Evolutionary conservation across 2,888 invertebrate species (phyloP).

Genomic region (Mythimna impura): DNA sequence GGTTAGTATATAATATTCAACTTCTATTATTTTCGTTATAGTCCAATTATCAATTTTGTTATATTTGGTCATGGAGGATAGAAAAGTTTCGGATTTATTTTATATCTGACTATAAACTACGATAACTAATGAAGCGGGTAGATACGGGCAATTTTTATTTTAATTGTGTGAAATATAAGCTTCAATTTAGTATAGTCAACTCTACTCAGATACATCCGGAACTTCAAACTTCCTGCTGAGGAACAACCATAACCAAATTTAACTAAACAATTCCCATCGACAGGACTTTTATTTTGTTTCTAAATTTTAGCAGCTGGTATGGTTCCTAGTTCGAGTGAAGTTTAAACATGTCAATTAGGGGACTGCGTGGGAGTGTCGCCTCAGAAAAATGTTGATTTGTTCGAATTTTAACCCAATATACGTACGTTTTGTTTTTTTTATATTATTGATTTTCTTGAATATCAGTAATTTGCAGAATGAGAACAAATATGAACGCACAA

Average conservation of each 20-base stretch:
- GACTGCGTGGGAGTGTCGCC: constrained; percentile 89
- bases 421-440: constrained; percentile 70
- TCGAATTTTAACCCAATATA: constrained; percentile 70
- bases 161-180: constrained; percentile 50
- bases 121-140: constrained; percentile 46
- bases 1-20: constrained; percentile 86
- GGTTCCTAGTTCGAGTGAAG: constrained; percentile 91
- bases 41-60: constrained; percentile 77
- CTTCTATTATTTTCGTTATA: constrained; percentile 74
- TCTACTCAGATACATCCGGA: constrained; percentile 65
- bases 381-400: constrained; percentile 72
- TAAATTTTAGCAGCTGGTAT: constrained; percentile 90
- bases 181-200: constrained; percentile 61
- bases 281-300: constrained; percentile 84
- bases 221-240: constrained; percentile 67
- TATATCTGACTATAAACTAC: constrained; percentile 54
- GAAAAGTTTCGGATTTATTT: constrained; percentile 70
- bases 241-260: constrained; percentile 76
- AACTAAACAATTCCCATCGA: constrained; percentile 77
- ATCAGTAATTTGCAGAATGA: constrained; percentile 74
- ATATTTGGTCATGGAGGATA: constrained; percentile 77
- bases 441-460: constrained; percentile 67
- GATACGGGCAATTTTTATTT: constrained; percentile 55
- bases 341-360: constrained; percentile 90
- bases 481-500: constrained; percentile 87